Percentiles rank a stretch among this genome's conserved stretches.
These are phyloP conservation scores for Ammodytes marinus DNA, from an alignment of 2,113 vertebrate genomes.

Conservation along the genomic window DNA sequence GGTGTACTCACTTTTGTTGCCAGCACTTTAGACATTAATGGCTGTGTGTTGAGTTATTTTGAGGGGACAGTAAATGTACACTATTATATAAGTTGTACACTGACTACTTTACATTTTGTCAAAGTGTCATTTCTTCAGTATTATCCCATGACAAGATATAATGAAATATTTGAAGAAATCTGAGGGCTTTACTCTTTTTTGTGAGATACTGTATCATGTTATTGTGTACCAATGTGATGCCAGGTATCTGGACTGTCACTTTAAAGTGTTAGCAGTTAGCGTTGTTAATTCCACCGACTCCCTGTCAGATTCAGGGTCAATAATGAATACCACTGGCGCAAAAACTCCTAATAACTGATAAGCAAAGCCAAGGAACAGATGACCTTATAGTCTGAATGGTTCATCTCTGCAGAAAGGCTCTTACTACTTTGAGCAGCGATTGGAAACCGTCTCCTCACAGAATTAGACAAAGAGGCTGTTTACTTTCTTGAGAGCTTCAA, in stretches of 20 bases:
- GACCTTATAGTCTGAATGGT: background rate
- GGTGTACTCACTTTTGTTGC: no score
- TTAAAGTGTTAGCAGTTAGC: slow-evolving; percentile 7
- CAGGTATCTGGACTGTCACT: background rate
- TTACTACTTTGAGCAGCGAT: background rate
- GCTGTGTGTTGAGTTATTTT: no score
- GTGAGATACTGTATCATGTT: no score
- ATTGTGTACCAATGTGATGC: no score
- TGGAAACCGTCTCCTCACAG: background rate
- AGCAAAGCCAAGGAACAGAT: slow-evolving; percentile 4
- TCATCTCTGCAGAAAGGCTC: background rate
- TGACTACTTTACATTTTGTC: no score
- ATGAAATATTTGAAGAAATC: no score
- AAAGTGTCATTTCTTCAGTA: no score
- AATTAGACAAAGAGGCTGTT: slow-evolving; percentile 2
- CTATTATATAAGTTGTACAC: no score
- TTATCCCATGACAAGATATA: no score
- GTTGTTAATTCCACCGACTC: background rate
- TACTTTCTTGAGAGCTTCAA: background rate
- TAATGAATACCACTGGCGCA: background rate
- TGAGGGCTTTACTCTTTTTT: no score
- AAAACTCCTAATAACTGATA: background rate
- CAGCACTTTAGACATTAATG: no score
- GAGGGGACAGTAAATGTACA: no score
- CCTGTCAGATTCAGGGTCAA: background rate